Percentiles rank a stretch among this genome's conserved stretches.
Evolutionary conservation across 2,113 vertebrate species (phyloP).

Genomic region (Otocyon megalotis): DNA sequence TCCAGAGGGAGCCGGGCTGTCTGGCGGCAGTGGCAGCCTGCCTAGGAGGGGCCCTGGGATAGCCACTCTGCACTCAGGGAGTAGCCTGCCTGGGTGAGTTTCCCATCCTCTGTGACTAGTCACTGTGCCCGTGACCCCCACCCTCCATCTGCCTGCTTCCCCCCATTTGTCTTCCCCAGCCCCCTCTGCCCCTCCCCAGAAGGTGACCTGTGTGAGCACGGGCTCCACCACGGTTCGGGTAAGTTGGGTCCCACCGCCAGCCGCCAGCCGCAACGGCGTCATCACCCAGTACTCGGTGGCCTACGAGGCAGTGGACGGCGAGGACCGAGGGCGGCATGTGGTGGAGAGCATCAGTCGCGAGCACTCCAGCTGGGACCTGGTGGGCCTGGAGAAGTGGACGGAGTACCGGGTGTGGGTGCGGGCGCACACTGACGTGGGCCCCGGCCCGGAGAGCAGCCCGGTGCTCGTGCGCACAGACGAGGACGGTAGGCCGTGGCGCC

Average conservation of each 20-base stretch:
- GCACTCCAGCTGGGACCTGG: conserved; percentile 94
- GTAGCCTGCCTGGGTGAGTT: conserved; percentile 61
- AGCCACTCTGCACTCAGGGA: not conserved
- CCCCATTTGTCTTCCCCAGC: conserved; percentile 95
- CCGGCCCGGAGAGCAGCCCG: conserved; percentile 95
- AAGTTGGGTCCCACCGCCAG: conserved; percentile 99
- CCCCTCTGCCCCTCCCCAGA: conserved; percentile 98
- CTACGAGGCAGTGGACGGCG: conserved; percentile 90
- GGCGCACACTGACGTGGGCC: conserved; percentile 98
- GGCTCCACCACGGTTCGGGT: conserved; percentile 98
- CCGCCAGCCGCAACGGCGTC: conserved; percentile 95
- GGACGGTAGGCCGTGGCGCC: conserved; percentile 92
- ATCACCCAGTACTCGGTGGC: conserved; percentile 96
- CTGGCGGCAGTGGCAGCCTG: not conserved
- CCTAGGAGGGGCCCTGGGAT: conserved; percentile 24
- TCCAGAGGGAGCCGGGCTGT: not conserved
- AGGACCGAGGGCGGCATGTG: conserved; percentile 94
- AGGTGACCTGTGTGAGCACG: conserved; percentile 93
- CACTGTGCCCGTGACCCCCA: conserved; percentile 84
- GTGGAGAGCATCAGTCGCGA: conserved; percentile 93
- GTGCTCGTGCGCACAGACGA: conserved; percentile 96
- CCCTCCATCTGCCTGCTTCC: conserved; percentile 87
- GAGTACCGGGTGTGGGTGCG: conserved; percentile 99
- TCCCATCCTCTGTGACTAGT: conserved; percentile 37
- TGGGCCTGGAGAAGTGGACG: conserved; percentile 99